Base-by-base conservation (phyloP, 2,888 invertebrate genomes). In the Volucella inanis region DNA sequence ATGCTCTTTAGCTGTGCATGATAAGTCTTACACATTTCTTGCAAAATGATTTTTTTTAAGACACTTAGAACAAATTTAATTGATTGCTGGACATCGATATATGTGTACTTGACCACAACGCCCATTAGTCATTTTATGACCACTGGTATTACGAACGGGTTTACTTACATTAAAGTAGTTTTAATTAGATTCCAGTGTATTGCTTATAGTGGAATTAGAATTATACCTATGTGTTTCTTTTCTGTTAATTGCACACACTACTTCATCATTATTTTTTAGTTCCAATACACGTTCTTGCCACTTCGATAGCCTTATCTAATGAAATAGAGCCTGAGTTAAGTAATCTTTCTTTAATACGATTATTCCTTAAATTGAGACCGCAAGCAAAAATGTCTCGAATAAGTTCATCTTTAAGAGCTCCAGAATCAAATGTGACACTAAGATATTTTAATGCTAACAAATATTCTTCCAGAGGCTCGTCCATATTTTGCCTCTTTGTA, bases 401-500 rank as follows among this genome's bases (percentile, higher is more conserved):
- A 47, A 47, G 47, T 47, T 47, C 2, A 47, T 47, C 47, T 47
- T 11, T 47, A 47, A 47, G 47, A 47, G 47, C 47, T 47, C 47
- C 47, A 47, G 2, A n/a, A 47, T 22, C 18, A 22, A 2, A 2
- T 22, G 18, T 22, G 18, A 22, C 18, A 22, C 18, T 22, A 22
- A 22, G 47, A 47, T 47, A 3, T 47, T 47, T 47, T 47, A 47
- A 47, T 47, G 47, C 47, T 47, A 47, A 47, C 3, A 47, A 3
- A 47, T 47, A 47, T 47, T 47, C 47, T 4, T 47, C 47, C 47
- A 47, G 47, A 47, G 47, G 47, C 47, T 47, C 47, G 47, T 47
- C 47, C 12, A 47, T 47, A 47, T 47, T 47, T 47, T 47, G 47
- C 47, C 47, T 47, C 47, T 47, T 47, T 47, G 47, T 47, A 47